Evolutionary conservation across 2,797 vertebrate genomes (phyloP), one percentile per base, ranked within the genome.

Genomic region (Crocidura indochinensis): DNA sequence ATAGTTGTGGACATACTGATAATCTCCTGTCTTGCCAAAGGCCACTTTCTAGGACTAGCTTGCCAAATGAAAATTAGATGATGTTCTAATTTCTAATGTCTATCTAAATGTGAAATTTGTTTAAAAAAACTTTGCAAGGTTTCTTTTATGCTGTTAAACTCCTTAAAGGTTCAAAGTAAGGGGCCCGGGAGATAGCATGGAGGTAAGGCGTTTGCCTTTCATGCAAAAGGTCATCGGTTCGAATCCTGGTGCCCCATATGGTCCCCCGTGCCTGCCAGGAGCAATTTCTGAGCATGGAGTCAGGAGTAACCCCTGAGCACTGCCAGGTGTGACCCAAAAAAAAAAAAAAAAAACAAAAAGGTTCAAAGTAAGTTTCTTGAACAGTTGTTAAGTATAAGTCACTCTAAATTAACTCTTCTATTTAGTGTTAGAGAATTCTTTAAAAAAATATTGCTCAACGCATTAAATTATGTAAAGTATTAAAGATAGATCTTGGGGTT

Each of bases 91-190:
- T 94, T 31, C 46, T 24, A 53, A 4, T 62, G 65, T 22, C 20
- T 47, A 88, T 38, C n/a, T 53, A 67, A 79, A 87, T 24, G 15
- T 19, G 26, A 90, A 84, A 87, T 72, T 31, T 73, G 65, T 90
- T 90, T 81, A 65, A 60, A 81, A 90, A 94, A 74, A 2, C 74
- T 53, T 15, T 9, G 0, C 14, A 60, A 56, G 60, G 0, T 87
- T 91, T 51, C 69, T 90, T 38, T 38, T 38, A 38, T 38, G 38
- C 38, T 38, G 5, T 38, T 38, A 38, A 38, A 38, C 38, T 38
- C 38, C 38, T 38, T 38, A 2, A 38, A 38, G 38, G 10, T n/a
- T n/a, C n/a, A n/a, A n/a, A n/a, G n/a, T n/a, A n/a, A n/a, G n/a
- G n/a, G n/a, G n/a, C n/a, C n/a, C n/a, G n/a, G n/a, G n/a, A n/a